Percentiles rank a stretch among this genome's conserved stretches.
Conservation (phyloP, 2,797 vertebrate species). For the Sebastolobus alascanus region DNA sequence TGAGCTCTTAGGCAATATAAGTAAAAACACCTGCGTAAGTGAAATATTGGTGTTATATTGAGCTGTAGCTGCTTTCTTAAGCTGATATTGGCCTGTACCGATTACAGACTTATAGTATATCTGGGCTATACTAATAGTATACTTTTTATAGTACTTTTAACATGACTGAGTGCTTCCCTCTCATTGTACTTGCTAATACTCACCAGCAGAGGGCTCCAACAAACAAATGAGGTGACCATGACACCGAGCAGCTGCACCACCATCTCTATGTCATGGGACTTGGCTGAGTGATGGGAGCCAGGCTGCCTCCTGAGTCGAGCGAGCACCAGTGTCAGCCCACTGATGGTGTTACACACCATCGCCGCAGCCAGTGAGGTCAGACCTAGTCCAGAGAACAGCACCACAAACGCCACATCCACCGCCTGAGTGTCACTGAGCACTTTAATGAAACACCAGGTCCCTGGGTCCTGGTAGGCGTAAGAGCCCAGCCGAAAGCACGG, state of each 20-base stretch:
- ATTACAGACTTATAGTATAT: not conserved
- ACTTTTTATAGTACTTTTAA: not conserved
- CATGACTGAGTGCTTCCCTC: not conserved
- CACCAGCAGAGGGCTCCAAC: slow-evolving; percentile 95
- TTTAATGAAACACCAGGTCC: slow-evolving; percentile 93
- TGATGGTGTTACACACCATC: slow-evolving; percentile 90
- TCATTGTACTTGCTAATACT: slow-evolving; percentile 63
- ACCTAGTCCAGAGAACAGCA: slow-evolving; percentile 90
- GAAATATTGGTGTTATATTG: not conserved
- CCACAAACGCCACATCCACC: slow-evolving; percentile 85
- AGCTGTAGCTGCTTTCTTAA: not conserved
- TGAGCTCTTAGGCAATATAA: not conserved
- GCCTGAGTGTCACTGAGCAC: slow-evolving; percentile 78
- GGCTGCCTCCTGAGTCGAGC: slow-evolving; percentile 85
- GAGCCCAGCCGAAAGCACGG: slow-evolving; percentile 87
- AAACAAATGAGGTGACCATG: slow-evolving; percentile 92
- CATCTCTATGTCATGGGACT: slow-evolving; percentile 93
- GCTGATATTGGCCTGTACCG: not conserved
- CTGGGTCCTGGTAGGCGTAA: slow-evolving; percentile 88
- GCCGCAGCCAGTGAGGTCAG: slow-evolving; percentile 86
- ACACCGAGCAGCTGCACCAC: slow-evolving; percentile 93
- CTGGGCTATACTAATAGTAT: not conserved
- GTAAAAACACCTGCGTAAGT: not conserved
- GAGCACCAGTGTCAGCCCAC: slow-evolving; percentile 87
- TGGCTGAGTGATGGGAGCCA: slow-evolving; percentile 78